These are phyloP conservation scores for Euglossa dilemma DNA, from an alignment of 1,140 invertebrate genomes.

Conservation along the genomic window DNA sequence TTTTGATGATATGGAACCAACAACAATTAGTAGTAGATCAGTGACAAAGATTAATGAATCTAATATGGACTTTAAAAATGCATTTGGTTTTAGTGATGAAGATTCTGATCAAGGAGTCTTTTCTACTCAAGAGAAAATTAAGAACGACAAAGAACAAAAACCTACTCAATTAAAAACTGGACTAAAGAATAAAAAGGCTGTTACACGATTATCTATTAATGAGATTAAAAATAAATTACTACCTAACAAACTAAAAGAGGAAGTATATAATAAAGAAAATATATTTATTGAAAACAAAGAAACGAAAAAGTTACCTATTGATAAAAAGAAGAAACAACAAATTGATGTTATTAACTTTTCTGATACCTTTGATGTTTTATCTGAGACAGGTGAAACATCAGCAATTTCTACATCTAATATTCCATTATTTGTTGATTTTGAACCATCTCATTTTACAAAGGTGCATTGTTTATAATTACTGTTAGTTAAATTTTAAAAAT, in stretches of 20 bases:
- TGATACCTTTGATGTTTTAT: conserved; percentile 73
- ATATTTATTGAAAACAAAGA: conserved; percentile 32
- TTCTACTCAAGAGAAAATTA: conserved; percentile 17
- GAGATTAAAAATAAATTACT: conserved; percentile 63
- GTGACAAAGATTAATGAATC: conserved; percentile 7
- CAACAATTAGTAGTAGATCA: conserved; percentile 57
- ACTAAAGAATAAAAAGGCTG: conserved; percentile 18
- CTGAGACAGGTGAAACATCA: conserved; percentile 42
- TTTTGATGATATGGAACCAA: conserved; percentile 69
- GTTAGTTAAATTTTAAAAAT: conserved; percentile 20
- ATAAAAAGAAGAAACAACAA: conserved; percentile 18
- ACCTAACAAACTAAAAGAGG: conserved; percentile 18
- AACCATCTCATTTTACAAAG: conserved; percentile 72
- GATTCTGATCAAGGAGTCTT: conserved; percentile 44
- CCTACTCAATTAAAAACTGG: not conserved
- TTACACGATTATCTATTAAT: conserved; percentile 53
- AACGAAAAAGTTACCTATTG: conserved; percentile 1
- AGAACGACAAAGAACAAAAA: conserved; percentile 31
- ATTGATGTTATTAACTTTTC: conserved; percentile 56
- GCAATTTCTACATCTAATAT: conserved; percentile 24
- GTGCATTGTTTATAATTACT: conserved; percentile 61
- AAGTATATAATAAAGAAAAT: conserved; percentile 21
- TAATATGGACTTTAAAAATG: conserved; percentile 61
- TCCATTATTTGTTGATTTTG: conserved; percentile 72
- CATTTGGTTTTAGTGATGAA: conserved; percentile 70